Percentiles rank a stretch among this genome's conserved stretches.
Evolutionary conservation across 2,113 vertebrate genomes (phyloP).

Genomic region (Tamias sibiricus): DNA sequence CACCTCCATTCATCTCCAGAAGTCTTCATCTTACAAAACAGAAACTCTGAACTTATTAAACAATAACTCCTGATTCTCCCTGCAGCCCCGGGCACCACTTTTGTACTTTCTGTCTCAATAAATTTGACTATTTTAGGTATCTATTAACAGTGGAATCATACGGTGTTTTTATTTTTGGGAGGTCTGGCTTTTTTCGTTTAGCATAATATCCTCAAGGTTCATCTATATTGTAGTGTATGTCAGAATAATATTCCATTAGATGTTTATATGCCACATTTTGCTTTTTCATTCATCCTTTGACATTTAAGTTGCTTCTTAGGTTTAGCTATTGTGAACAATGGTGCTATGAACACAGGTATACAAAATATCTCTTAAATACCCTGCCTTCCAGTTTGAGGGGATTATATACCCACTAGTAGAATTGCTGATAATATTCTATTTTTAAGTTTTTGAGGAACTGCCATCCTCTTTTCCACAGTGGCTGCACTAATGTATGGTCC

Average conservation of each 20-base stretch:
- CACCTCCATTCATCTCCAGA: background rate
- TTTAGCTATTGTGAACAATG: background rate
- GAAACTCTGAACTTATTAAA: background rate
- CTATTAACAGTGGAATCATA: background rate
- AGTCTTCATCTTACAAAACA: background rate
- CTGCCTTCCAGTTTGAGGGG: background rate
- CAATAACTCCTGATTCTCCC: background rate
- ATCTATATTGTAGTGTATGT: background rate
- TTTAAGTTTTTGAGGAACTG: background rate
- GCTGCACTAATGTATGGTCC: background rate
- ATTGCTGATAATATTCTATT: background rate
- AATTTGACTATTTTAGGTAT: background rate
- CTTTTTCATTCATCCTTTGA: background rate
- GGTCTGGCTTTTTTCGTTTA: constrained; percentile 18
- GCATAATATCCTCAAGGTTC: background rate
- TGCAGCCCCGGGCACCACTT: background rate
- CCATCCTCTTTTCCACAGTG: background rate
- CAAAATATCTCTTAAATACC: background rate
- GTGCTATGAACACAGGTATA: background rate
- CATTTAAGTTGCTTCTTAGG: background rate
- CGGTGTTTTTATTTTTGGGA: background rate
- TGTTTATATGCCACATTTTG: background rate
- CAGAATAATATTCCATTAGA: background rate
- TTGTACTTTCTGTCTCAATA: constrained; percentile 1
- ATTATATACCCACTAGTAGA: background rate